A percentile compares a stretch with the other conserved stretches of the same genome.
phyloP scores from a whole-genome alignment of 2,113 vertebrate species.

The Rallus limicola region DNA sequence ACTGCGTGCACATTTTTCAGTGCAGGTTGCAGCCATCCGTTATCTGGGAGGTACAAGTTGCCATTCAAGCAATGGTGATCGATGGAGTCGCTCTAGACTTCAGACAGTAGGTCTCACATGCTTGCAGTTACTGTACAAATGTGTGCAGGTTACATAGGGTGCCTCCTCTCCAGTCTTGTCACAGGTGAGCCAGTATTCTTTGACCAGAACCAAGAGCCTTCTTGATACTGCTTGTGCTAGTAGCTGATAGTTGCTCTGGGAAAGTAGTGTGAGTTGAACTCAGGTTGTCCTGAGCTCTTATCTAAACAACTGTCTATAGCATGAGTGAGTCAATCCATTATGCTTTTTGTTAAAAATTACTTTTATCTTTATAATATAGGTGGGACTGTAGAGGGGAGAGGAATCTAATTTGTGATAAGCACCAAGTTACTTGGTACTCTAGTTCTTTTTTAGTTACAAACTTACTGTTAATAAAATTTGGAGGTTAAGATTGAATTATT shows the following conservation, averaged over 20 bases:
- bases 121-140: neutral
- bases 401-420: neutral
- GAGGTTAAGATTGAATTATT: neutral
- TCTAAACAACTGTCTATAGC: neutral
- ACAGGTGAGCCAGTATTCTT: neutral
- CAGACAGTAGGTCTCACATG: neutral
- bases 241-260: neutral
- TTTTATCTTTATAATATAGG: neutral
- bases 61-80: neutral
- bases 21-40: neutral
- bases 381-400: neutral
- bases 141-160: neutral
- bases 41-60: neutral
- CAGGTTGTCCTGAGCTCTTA: neutral
- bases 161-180: neutral
- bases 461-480: neutral
- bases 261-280: neutral
- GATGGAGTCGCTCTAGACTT: neutral
- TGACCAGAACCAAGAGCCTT: neutral
- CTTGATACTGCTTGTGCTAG: neutral
- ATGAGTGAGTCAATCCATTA: neutral
- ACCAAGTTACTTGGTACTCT: neutral
- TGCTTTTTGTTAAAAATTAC: neutral
- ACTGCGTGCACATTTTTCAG: fast-evolving
- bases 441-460: neutral